phyloP scores from a whole-genome alignment of 2,113 vertebrate species.

The Tautogolabrus adspersus region DNA sequence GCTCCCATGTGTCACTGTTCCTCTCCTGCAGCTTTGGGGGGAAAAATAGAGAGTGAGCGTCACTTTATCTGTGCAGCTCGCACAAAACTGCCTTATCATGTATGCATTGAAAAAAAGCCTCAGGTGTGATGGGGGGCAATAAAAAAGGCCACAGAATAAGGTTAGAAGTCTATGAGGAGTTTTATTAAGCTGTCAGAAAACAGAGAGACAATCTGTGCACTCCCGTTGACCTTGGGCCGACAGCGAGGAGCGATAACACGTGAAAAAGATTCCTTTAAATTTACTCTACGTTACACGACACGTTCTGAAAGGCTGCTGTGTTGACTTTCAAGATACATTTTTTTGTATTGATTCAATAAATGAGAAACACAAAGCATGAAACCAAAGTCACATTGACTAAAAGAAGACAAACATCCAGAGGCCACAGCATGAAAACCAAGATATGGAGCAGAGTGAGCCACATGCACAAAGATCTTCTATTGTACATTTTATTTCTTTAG shows the following conservation, averaged over 20 bases:
- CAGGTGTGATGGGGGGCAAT: conserved; percentile 61
- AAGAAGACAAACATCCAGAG: neutral
- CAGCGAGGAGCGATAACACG: conserved; percentile 27
- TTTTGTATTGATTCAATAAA: conserved; percentile 22
- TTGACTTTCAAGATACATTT: neutral
- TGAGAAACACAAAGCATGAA: conserved; percentile 11
- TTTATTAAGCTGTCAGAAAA: conserved; percentile 75
- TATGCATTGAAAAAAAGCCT: conserved; percentile 63
- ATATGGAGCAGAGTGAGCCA: neutral
- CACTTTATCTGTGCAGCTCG: conserved; percentile 53
- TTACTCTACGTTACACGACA: conserved; percentile 1
- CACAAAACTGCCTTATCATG: conserved; percentile 61
- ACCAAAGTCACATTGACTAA: conserved; percentile 20
- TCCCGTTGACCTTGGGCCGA: conserved; percentile 58
- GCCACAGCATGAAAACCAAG: neutral
- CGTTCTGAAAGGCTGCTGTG: neutral
- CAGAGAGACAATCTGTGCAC: conserved; percentile 36
- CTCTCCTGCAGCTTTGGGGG: conserved; percentile 44
- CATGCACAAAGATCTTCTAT: neutral
- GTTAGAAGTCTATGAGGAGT: conserved; percentile 45
- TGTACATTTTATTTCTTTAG: neutral
- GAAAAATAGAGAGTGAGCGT: neutral
- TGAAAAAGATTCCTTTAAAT: conserved; percentile 13
- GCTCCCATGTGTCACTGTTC: conserved; percentile 50
- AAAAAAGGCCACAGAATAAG: conserved; percentile 40